Evolutionary conservation across 2,797 vertebrate genomes (phyloP), one percentile per base, ranked within the genome.

Genomic region (Amblyraja radiata): DNA sequence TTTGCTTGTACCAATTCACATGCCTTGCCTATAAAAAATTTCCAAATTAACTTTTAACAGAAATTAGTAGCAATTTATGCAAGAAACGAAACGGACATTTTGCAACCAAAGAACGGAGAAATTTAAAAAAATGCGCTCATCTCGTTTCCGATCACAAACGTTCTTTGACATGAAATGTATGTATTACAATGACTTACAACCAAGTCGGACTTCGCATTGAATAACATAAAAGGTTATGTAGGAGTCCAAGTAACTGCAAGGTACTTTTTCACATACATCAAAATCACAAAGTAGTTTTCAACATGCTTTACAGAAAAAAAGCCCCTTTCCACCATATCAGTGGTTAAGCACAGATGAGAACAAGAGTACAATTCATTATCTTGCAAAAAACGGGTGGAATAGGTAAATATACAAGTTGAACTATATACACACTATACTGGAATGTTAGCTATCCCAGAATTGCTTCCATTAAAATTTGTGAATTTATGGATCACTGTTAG

Each of bases 341-440:
- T 21, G 86, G 93, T 88, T 94, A 95, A 95, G 94, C 93, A 94
- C 94, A 77, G 95, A 94, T 95, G 94, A 95, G 95, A 94, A 71
- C 94, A 96, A 95, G 94, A 95, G 94, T 95, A 96, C 93, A 96
- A 93, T 92, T 94, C 90, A 95, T 93, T 93, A 94, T 94, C 94
- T 95, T 95, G 94, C 94, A 96, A 96, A 96, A 95, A 95, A 96
- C 95, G 95, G 95, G 95, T 93, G 93, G 93, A 93, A 93, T 92
- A 73, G 93, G 95, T 95, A 96, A 95, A 95, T 96, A 95, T 96
- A 95, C 95, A 96, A 94, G 94, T 95, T 94, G 93, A 96, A 95
- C 95, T 96, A 96, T 96, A 95, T 95, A 96, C 96, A 97, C 93
- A 95, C 94, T 93, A 93, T 93, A 95, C 93, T 95, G 96, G 96